Conservation (phyloP, 2,888 invertebrate genomes). For the Trimorus sp. region DNA sequence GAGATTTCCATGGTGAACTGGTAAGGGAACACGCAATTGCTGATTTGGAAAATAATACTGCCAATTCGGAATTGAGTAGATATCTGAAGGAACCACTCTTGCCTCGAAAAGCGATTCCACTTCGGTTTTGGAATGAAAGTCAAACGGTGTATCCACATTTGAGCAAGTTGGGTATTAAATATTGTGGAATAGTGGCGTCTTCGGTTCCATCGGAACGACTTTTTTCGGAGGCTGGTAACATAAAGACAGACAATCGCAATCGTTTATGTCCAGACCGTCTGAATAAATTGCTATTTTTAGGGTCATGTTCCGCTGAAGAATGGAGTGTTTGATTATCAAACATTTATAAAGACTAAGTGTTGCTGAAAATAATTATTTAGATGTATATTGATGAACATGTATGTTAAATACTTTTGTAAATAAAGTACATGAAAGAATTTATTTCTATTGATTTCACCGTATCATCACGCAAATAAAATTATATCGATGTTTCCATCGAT, state of each 20-base stretch:
- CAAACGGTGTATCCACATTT: conserved; percentile 13
- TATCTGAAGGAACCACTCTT: conserved; percentile 8
- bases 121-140: conserved; percentile 12
- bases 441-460: neutral
- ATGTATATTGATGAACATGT: neutral
- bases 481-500: conserved; percentile 11
- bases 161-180: conserved; percentile 10
- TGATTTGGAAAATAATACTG: neutral
- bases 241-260: conserved; percentile 24
- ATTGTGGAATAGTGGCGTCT: conserved; percentile 18
- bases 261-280: conserved; percentile 18
- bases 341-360: neutral
- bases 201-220: conserved; percentile 14
- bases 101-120: neutral
- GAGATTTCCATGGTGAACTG: conserved; percentile 14
- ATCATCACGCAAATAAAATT: neutral
- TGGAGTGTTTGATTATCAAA: conserved; percentile 12
- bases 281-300: conserved; percentile 17
- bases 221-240: conserved; percentile 22
- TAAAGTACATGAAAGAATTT: neutral
- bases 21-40: neutral
- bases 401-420: conserved; percentile 2
- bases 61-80: neutral
- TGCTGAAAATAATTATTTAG: neutral
- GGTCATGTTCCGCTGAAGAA: conserved; percentile 1